A percentile compares a stretch with the other conserved stretches of the same genome.
phyloP scores from a whole-genome alignment of 2,113 vertebrate species.

The Pteruthius melanotis region DNA sequence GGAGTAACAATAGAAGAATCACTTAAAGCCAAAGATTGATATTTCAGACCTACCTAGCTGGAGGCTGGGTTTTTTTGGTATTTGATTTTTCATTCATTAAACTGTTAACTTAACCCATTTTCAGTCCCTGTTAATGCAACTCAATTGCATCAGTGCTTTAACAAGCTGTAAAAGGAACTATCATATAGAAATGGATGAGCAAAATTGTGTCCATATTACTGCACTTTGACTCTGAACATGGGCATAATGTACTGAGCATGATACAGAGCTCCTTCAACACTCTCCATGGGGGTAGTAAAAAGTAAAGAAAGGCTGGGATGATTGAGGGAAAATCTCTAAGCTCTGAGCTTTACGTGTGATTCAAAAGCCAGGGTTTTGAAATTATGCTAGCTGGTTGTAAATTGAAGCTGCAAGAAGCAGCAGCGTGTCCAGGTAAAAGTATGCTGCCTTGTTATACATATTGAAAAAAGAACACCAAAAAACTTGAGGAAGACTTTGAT shows the following conservation, averaged over 20 bases:
- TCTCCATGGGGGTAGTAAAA: not conserved
- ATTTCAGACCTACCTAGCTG: not conserved
- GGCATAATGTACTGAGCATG: not conserved
- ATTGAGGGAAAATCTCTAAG: not conserved
- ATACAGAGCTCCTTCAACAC: not conserved
- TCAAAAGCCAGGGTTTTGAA: not conserved
- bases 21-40: constrained; percentile 3
- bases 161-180: not conserved
- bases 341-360: not conserved
- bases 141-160: not conserved
- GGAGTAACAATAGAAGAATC: not conserved
- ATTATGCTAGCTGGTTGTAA: not conserved
- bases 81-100: constrained; percentile 31
- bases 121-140: not conserved
- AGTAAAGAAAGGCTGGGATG: not conserved
- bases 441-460: not conserved
- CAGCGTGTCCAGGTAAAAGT: not conserved
- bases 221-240: not conserved
- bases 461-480: not conserved
- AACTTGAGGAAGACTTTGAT: not conserved
- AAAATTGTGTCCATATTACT: not conserved
- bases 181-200: not conserved
- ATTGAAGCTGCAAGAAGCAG: not conserved
- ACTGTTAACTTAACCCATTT: not conserved
- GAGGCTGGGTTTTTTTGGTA: not conserved